Percentiles rank a stretch among this genome's conserved stretches.
Conservation (phyloP, 2,797 vertebrate genomes). For the Euphonia xanthogaster region DNA sequence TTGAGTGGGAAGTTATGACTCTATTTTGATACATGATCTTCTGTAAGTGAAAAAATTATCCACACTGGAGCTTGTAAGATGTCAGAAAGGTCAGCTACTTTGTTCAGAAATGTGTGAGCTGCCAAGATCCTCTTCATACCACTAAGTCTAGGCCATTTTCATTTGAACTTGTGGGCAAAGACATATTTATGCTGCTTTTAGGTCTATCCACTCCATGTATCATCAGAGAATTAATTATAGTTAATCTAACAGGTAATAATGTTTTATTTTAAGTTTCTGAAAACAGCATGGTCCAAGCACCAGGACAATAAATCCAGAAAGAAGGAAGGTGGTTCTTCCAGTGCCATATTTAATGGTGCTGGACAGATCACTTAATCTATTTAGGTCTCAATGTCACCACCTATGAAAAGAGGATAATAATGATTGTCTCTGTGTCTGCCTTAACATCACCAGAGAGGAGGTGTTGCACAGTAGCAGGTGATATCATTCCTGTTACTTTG, state of each 20-base stretch:
- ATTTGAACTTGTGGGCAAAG: rapidly evolving
- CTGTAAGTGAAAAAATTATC: neutral
- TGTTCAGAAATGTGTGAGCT: neutral
- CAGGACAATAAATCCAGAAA: neutral
- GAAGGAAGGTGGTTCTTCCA: neutral
- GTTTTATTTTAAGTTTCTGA: neutral
- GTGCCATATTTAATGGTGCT: neutral
- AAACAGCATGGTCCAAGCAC: neutral
- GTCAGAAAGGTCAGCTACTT: neutral
- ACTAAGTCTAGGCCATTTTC: neutral
- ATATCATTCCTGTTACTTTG: neutral
- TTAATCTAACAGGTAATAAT: neutral
- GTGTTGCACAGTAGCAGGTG: neutral
- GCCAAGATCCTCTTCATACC: neutral
- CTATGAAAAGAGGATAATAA: neutral
- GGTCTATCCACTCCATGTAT: neutral
- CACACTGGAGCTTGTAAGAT: neutral
- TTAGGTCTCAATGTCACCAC: neutral
- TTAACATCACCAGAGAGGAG: neutral
- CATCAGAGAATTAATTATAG: neutral
- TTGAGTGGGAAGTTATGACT: neutral
- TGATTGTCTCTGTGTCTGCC: neutral
- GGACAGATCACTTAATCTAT: neutral
- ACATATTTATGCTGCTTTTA: neutral
- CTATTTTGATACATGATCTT: neutral